phyloP scores from a whole-genome alignment of 2,113 vertebrate species.

The Podarcis muralis region DNA sequence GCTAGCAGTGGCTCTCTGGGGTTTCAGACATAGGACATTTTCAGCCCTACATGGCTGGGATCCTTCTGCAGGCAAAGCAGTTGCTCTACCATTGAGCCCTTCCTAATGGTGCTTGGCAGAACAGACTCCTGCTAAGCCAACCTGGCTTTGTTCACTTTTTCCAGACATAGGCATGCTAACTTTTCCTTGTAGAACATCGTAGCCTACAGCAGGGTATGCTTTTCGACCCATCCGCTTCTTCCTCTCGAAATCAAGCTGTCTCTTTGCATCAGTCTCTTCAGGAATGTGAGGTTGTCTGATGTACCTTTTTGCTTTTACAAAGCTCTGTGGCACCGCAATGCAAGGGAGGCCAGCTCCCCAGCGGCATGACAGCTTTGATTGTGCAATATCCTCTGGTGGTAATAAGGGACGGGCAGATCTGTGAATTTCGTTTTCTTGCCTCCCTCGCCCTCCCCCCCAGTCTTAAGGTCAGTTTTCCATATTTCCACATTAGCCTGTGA shows the following conservation, averaged over 20 bases:
- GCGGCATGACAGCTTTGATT: not conserved
- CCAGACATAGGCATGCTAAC: not conserved
- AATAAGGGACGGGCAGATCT: too few species aligned
- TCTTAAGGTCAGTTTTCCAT: too few species aligned
- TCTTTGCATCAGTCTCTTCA: not conserved
- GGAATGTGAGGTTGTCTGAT: not conserved
- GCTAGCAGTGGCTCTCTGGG: too few species aligned
- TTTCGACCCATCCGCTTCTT: not conserved
- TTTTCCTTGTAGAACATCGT: not conserved
- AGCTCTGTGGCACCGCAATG: not conserved
- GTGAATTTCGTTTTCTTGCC: too few species aligned
- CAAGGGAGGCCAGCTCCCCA: too few species aligned
- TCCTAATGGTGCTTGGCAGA: too few species aligned
- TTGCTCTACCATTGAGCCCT: too few species aligned
- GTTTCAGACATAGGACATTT: too few species aligned
- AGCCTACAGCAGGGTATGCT: not conserved
- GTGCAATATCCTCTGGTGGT: not conserved
- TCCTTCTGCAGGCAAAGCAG: too few species aligned
- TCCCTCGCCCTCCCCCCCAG: too few species aligned
- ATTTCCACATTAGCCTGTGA: too few species aligned
- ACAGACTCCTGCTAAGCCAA: not conserved
- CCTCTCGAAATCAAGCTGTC: not conserved
- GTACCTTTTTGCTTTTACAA: slow-evolving; percentile 9
- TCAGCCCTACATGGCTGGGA: too few species aligned
- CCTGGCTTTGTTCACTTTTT: not conserved